Evolutionary conservation across 1,140 invertebrate genomes (phyloP), one percentile per base, ranked within the genome.

Genomic region (Colletes gigas): DNA sequence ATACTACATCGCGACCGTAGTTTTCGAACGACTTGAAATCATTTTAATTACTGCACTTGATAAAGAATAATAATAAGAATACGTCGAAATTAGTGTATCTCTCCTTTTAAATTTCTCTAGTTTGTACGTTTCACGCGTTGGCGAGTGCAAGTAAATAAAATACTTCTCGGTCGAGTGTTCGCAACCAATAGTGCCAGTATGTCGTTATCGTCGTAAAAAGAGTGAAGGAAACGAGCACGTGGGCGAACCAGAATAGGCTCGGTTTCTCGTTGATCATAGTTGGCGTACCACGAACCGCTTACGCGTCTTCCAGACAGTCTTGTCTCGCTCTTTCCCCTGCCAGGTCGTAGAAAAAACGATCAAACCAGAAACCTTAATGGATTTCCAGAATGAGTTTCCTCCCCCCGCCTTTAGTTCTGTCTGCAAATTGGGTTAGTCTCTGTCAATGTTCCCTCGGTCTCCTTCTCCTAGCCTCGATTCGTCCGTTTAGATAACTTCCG

Each of bases 221-320:
- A 76, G 47, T 59, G 74, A 78, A 83, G 67, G 82, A 86, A 65
- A 62, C 60, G 62, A 21, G 47, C 68, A 77, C 76, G 86, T 88
- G 80, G 86, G 86, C 83, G 85, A 85, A 88, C 85, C 83, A 83
- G 86, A 88, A 84, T 74, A 85, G 82, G 81, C 85, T 74, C 78
- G 75, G 74, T 85, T 78, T 83, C 83, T 81, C 67, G 55, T 73
- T 71, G 78, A 60, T 81, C 82, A 80, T 74, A 82, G 73, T 73
- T 80, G 57, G 47, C 55, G 47, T 83, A 79, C 54, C 67, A 50
- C 60, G 52, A 47, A 60, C 57, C 76, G 60, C 50, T 83, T 59
- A 59, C 50, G 57, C 71, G 59, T 80, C 47, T 63, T 57, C 54
- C 41, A 78, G 50, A 72, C 67, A 60, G 47, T 52, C 62, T 50